Conservation (phyloP, 1,140 invertebrate species). For the Dendroctonus ponderosae region DNA sequence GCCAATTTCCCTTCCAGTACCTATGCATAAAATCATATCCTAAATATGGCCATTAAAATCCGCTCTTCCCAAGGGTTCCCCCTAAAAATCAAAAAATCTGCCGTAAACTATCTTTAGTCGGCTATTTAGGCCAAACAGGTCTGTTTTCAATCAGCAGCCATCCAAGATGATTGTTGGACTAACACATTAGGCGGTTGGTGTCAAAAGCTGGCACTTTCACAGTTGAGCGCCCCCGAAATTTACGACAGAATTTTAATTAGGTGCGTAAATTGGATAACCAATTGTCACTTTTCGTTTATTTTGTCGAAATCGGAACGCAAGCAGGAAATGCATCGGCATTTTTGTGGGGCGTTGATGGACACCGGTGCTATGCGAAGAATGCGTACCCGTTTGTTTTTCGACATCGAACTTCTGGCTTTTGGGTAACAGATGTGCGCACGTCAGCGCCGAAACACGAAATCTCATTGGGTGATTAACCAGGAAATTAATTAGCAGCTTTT, state of each 20-base stretch:
- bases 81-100: no score
- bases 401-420: background rate
- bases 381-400: constrained; percentile 18
- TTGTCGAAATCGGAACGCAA: constrained; percentile 18
- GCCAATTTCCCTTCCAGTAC: no score
- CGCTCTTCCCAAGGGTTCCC: no score
- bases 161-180: no score
- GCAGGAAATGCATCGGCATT: constrained; percentile 3
- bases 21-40: no score
- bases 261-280: constrained; percentile 27
- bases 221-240: constrained; percentile 14
- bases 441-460: background rate
- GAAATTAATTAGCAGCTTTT: no score
- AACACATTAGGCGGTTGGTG: background rate
- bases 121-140: no score
- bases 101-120: no score
- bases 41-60: no score
- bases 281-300: constrained; percentile 30
- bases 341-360: constrained; percentile 15
- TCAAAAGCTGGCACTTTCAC: constrained; percentile 22
- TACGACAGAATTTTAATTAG: constrained; percentile 31
- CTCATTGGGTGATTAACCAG: no score
- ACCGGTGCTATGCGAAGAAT: constrained; percentile 17
- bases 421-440: constrained; percentile 14
- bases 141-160: no score